A percentile compares a stretch with the other conserved stretches of the same genome.
Evolutionary conservation across 1,140 invertebrate species (phyloP).

Genomic region (Frieseomelitta varia): DNA sequence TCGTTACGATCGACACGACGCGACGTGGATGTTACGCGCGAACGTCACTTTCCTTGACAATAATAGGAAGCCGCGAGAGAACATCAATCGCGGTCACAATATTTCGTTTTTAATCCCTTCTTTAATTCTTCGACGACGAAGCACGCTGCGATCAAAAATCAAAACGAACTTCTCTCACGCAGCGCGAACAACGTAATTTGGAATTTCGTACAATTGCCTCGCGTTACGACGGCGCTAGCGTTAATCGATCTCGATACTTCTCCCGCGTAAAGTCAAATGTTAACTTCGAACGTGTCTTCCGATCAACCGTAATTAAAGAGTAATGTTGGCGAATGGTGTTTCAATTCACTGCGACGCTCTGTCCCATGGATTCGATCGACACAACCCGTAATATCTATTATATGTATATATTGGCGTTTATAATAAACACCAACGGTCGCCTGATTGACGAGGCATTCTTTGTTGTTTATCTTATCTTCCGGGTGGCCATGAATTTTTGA

Average conservation of each 20-base stretch:
- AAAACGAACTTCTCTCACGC: neutral
- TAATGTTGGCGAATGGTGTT: too few species aligned
- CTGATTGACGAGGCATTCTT: conserved; percentile 2
- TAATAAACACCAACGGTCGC: neutral
- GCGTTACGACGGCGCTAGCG: neutral
- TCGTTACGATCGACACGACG: conserved; percentile 7
- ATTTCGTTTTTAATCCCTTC: neutral
- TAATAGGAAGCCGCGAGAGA: conserved; percentile 2
- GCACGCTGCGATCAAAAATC: neutral
- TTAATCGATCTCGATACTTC: neutral
- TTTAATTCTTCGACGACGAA: too few species aligned
- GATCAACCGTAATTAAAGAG: neutral
- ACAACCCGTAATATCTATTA: too few species aligned
- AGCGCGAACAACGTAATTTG: neutral
- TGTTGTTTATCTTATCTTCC: conserved; percentile 53
- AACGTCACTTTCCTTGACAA: conserved; percentile 20
- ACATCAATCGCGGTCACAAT: neutral
- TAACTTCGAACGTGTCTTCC: neutral
- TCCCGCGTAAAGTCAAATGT: neutral
- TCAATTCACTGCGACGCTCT: neutral
- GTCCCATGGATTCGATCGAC: too few species aligned
- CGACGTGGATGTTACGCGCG: neutral
- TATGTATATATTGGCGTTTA: too few species aligned
- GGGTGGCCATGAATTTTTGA: conserved; percentile 48
- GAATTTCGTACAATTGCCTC: neutral